Conservation (phyloP, 2,797 vertebrate genomes). For the Percopsis omiscomaycus region DNA sequence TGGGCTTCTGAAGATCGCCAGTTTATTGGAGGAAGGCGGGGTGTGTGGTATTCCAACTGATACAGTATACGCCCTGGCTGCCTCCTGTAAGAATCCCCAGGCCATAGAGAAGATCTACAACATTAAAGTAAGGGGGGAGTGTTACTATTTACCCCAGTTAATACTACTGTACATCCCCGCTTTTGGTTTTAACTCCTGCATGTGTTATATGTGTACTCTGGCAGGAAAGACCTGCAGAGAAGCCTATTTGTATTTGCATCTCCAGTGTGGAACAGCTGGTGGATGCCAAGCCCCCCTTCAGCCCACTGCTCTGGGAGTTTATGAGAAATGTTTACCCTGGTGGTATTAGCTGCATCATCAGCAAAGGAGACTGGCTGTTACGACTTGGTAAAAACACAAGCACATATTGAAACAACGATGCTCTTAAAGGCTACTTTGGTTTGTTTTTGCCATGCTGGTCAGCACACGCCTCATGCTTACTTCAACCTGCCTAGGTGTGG, state of each 20-base stretch:
- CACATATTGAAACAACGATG: too few species aligned
- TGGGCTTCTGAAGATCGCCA: slow-evolving; percentile 77
- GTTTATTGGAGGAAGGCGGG: slow-evolving; percentile 73
- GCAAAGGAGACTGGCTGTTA: slow-evolving; percentile 87
- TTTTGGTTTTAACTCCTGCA: slow-evolving; percentile 8
- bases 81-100: slow-evolving; percentile 86
- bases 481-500: slow-evolving; percentile 74
- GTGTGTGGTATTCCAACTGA: slow-evolving; percentile 89
- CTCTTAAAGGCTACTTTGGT: too few species aligned
- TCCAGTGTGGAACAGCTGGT: slow-evolving; percentile 85
- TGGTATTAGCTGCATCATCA: slow-evolving; percentile 88
- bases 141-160: too few species aligned
- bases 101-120: slow-evolving; percentile 84
- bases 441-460: background rate
- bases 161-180: background rate
- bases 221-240: slow-evolving; percentile 88
- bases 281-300: slow-evolving; percentile 85
- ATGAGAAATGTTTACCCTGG: slow-evolving; percentile 91
- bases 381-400: slow-evolving; percentile 77
- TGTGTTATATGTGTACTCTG: slow-evolving; percentile 14
- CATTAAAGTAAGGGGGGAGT: slow-evolving; percentile 70
- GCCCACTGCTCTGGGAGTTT: slow-evolving; percentile 88
- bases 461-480: background rate
- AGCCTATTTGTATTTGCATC: slow-evolving; percentile 90
- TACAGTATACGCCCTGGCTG: slow-evolving; percentile 87